Evolutionary conservation across 2,888 invertebrate species (phyloP), one percentile per base, ranked within the genome.

Genomic region (Mystacides longicornis): DNA sequence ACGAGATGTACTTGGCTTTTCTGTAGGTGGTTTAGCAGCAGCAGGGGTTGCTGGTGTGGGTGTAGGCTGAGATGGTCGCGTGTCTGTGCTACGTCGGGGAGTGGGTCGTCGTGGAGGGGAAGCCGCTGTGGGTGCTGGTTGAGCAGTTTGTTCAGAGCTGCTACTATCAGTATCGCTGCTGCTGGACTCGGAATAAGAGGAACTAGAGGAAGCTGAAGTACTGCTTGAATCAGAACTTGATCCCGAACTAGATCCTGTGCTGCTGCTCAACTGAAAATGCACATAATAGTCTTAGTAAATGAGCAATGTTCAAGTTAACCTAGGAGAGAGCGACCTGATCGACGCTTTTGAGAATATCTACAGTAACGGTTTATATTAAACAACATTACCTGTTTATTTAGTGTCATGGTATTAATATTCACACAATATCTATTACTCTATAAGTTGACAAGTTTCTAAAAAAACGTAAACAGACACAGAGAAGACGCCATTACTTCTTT

Each of bases 191-290:
- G 85, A 84, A 42, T 82, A 87, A 0, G 86, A 85, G 54, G 81
- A 83, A 58, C 82, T 84, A 0, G 86, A 81, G 0, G 84, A 84
- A 56, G 83, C 84, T 37, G 82, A 85, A 64, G 86, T 81, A 55
- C 81, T 81, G 64, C 81, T 86, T 0, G 83, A 86, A 62, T 84
- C 87, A 1, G 87, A 85, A 2, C 81, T 75, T 9, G 84, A 82
- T 4, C 79, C 84, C 23, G 86, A 83, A 63, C 81, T 81, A 57
- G 81, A 81, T 62, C 82, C 83, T 16, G 82, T 80, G 62, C 78
- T 80, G 60, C 76, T 78, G 62, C 78, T 79, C 23, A 74, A 75
- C 74, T 76, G 64, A 27, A 71, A 42, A 53, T 23, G 31, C 37
- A 58, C 51, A 55, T 54, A 55, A 58, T 37, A 37, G n/a, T n/a